Evolutionary conservation across 2,888 invertebrate species (phyloP), one percentile per base, ranked within the genome.

Genomic region (Synergus laeviventris): DNA sequence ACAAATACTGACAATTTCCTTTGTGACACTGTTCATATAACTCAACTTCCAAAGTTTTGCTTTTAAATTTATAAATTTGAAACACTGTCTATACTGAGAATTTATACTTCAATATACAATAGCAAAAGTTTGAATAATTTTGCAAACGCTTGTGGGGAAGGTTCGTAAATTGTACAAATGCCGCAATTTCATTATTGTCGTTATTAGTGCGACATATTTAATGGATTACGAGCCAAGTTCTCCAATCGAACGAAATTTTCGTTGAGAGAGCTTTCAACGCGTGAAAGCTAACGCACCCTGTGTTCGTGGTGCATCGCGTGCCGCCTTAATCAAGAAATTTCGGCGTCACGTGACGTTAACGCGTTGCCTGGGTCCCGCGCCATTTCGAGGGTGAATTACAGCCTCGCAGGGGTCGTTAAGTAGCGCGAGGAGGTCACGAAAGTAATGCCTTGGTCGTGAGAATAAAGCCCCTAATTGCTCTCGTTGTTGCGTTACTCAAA

Each of bases 291-390:
- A 62, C 62, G 36, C 62, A 62, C 62, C 38, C 62, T 4, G 62
- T n/a, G 38, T 38, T 62, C 31, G 36, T 62, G 38, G 62, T 62
- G 38, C 38, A 85, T 89, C 85, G 87, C 87, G 87, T 84, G 86
- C 83, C 79, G 84, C 84, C 86, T 87, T 89, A 88, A 89, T 89
- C 86, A 87, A 88, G 89, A 88, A 88, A 87, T 87, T 88, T 87
- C 78, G 86, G 82, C 83, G 82, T 85, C 85, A 83, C 85, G 85
- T 84, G 85, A 84, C 82, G 78, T 73, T 79, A 82, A 82, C 80
- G 83, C 80, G 81, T 79, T 80, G 82, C 45, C 45, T 24, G 70
- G 70, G 70, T 49, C 84, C 82, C 81, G 82, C 82, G 83, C 84
- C 84, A 85, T 86, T 86, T 86, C 79, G 81, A 82, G 84, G 83